Evolutionary conservation across 2,888 invertebrate species (phyloP).

Genomic region (Clivina fossor): DNA sequence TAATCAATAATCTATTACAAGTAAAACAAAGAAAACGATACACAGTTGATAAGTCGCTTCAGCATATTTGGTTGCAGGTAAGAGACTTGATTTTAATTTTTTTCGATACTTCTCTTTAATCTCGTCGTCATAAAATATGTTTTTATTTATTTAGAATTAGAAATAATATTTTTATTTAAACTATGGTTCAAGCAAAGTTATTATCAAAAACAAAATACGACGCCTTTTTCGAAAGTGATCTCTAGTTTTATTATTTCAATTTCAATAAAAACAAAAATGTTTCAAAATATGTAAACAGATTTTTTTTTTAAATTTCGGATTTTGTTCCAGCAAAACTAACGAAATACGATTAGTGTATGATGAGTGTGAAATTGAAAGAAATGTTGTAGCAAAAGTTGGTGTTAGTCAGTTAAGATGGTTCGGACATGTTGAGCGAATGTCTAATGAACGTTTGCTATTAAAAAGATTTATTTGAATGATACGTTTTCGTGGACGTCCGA

Average conservation of each 20-base stretch:
- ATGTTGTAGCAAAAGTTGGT: no score
- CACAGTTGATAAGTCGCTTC: conserved; percentile 93
- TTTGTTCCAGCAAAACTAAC: background rate
- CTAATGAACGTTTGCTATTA: no score
- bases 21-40: conserved; percentile 93
- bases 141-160: background rate
- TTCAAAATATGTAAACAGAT: conserved; percentile 1
- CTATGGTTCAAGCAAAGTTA: background rate
- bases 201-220: no score
- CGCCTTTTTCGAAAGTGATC: no score
- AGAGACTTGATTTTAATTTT: conserved; percentile 38
- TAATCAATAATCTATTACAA: conserved; percentile 97
- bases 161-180: background rate
- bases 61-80: conserved; percentile 95
- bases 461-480: no score
- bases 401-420: no score
- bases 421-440: no score
- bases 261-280: background rate
- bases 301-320: conserved; percentile 14
- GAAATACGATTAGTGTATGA: no score
- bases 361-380: no score
- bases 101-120: conserved; percentile 7
- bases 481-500: no score
- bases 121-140: background rate
- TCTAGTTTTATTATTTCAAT: no score